Percentiles rank a stretch among this genome's conserved stretches.
Conservation (phyloP, 2,888 invertebrate genomes). For the Muschampia plurimacula region DNA sequence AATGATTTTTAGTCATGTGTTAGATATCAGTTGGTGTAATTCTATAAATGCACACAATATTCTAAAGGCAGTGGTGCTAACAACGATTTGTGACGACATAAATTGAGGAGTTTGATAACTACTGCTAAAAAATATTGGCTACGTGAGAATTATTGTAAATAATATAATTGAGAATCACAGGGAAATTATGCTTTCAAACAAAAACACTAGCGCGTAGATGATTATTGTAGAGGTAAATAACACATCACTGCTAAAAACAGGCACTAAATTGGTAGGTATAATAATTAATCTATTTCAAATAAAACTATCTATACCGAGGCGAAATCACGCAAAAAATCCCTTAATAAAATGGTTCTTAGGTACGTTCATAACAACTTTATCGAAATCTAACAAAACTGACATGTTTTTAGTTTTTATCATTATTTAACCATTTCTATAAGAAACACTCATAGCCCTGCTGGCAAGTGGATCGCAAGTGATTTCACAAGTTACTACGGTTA, state of each 20-base stretch:
- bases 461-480: too few species aligned
- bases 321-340: background rate
- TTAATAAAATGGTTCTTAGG: background rate
- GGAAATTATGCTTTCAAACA: conserved; percentile 21
- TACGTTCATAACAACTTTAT: background rate
- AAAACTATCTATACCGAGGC: background rate
- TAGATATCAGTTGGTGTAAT: conserved; percentile 39
- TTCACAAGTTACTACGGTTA: too few species aligned
- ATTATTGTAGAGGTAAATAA: conserved; percentile 29
- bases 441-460: too few species aligned
- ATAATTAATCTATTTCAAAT: background rate
- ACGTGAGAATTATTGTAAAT: conserved; percentile 20
- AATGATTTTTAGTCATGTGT: conserved; percentile 15
- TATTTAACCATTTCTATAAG: background rate
- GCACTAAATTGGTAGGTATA: conserved; percentile 21
- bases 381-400: background rate
- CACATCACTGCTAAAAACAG: conserved; percentile 25
- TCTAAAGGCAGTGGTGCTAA: conserved; percentile 56
- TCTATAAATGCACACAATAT: conserved; percentile 53
- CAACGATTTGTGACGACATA: conserved; percentile 56
- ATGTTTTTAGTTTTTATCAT: background rate
- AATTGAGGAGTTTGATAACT: conserved; percentile 23
- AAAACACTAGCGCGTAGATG: conserved; percentile 8
- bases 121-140: conserved; percentile 22
- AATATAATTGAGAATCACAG: conserved; percentile 25